Evolutionary conservation across 2,797 vertebrate species (phyloP).

Genomic region (Chelonia mydas): DNA sequence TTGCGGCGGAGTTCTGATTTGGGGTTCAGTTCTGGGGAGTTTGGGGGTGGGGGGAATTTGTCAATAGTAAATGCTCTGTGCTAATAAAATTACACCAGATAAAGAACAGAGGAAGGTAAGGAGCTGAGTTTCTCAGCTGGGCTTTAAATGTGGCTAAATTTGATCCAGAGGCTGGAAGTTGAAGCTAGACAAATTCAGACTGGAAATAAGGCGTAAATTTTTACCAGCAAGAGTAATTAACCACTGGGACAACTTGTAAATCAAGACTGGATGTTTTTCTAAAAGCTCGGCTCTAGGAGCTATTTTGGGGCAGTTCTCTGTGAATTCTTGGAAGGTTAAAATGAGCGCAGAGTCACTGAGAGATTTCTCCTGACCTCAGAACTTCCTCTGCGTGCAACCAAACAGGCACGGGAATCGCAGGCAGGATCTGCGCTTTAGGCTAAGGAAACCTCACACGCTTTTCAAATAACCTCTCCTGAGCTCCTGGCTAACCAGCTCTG

Average conservation of each 20-base stretch:
- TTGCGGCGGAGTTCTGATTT: background rate
- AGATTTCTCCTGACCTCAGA: background rate
- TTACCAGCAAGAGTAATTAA: background rate
- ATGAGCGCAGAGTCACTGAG: background rate
- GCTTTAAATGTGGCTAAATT: background rate
- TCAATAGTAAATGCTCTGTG: background rate
- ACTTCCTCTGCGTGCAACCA: background rate
- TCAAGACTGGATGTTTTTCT: background rate
- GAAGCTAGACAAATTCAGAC: too few species aligned
- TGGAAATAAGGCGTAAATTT: background rate
- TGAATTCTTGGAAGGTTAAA: background rate
- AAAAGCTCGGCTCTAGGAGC: background rate
- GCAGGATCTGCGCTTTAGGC: background rate
- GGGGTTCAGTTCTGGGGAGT: background rate
- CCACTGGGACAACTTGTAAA: background rate
- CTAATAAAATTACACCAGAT: background rate
- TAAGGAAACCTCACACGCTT: background rate
- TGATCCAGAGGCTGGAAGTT: background rate
- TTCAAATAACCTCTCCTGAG: background rate
- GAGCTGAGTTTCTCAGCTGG: background rate
- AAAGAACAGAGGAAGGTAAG: background rate
- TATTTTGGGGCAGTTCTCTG: background rate
- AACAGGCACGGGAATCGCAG: background rate
- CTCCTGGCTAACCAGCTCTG: background rate
- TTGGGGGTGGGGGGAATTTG: background rate